Conservation (phyloP, 2,888 invertebrate species). For the Odontocolon sp. region DNA sequence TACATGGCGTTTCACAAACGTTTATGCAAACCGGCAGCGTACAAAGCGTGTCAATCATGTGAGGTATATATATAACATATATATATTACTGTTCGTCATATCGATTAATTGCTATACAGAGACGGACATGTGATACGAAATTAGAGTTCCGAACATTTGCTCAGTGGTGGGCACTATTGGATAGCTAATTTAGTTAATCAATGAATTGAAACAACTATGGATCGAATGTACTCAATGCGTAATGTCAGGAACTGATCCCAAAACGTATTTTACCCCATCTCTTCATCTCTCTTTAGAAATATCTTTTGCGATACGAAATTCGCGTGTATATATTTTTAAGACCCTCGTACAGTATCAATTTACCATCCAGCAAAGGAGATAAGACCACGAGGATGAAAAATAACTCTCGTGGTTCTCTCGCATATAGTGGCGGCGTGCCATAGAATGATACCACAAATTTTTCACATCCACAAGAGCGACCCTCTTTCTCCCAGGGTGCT, state of each 20-base stretch:
- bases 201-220: not conserved
- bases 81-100: constrained; percentile 1
- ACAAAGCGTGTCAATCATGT: not conserved
- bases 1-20: constrained; percentile 31
- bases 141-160: not conserved
- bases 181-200: not conserved
- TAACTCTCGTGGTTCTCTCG: constrained; percentile 30
- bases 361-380: constrained; percentile 34
- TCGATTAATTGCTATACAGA: constrained; percentile 8
- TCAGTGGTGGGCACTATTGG: constrained; percentile 5
- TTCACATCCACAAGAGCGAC: constrained; percentile 21
- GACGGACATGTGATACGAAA: not conserved
- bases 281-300: not conserved
- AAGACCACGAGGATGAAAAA: constrained; percentile 47
- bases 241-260: not conserved
- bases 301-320: not conserved
- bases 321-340: not conserved
- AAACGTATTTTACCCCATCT: not conserved
- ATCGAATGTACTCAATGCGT: not conserved
- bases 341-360: constrained; percentile 24
- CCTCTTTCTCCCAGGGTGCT: not conserved
- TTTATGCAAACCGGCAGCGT: constrained; percentile 16
- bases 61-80: not conserved
- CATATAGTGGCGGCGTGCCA: not conserved
- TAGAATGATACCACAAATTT: constrained; percentile 28